phyloP scores from a whole-genome alignment of 2,888 invertebrate species.

The Mesorhabditis belari region DNA sequence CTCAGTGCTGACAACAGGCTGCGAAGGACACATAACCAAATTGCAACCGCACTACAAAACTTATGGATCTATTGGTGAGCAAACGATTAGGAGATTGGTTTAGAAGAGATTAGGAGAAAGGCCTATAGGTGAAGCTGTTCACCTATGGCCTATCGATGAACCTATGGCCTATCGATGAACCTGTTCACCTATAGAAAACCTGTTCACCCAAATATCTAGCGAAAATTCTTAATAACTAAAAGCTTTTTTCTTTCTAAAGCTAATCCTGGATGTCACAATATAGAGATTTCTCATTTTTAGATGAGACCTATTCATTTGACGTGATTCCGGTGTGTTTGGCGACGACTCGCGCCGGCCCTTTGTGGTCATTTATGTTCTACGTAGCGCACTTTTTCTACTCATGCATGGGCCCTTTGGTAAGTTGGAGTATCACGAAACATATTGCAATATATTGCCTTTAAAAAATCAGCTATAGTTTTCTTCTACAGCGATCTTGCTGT shows the following conservation, averaged over 20 bases:
- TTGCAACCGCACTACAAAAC: conserved; percentile 26
- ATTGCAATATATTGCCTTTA: no score
- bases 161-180: no score
- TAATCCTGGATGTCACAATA: no score
- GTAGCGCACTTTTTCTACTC: conserved; percentile 27
- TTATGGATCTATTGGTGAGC: conserved; percentile 21
- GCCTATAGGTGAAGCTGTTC: no score
- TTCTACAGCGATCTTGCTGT: no score
- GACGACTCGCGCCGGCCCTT: conserved; percentile 17
- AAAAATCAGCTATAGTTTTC: no score
- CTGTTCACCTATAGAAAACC: no score
- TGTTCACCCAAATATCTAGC: no score
- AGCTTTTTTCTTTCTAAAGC: no score
- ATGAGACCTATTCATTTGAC: conserved; percentile 32
- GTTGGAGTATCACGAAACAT: no score
- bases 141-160: no score
- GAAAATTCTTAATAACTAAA: no score
- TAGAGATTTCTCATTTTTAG: conserved; percentile 7
- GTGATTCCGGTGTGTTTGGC: conserved; percentile 36
- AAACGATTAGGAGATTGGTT: background rate
- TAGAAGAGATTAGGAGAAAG: background rate
- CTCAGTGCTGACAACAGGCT: conserved; percentile 24
- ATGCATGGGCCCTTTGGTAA: conserved; percentile 32
- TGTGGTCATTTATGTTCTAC: conserved; percentile 27
- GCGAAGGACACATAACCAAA: conserved; percentile 30